A percentile compares a stretch with the other conserved stretches of the same genome.
phyloP scores from a whole-genome alignment of 2,888 invertebrate genomes.

The Chrysina gloriosa region DNA sequence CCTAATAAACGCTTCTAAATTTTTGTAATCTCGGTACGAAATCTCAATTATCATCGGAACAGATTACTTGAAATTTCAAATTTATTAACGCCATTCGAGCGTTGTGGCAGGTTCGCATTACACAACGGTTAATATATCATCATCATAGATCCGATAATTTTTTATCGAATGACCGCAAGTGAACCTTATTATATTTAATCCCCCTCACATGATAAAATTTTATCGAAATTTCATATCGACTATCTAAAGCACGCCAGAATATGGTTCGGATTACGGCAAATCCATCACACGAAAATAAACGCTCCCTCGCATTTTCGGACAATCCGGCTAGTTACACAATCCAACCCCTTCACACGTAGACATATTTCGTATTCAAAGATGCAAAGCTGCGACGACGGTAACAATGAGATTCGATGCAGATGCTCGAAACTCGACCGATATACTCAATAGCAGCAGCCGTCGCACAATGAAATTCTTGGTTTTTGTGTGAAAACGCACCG shows the following conservation, averaged over 20 bases:
- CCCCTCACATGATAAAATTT: neutral
- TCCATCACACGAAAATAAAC: slow-evolving; percentile 21
- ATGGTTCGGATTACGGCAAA: slow-evolving; percentile 1
- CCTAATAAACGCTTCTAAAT: neutral
- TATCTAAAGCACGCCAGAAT: slow-evolving; percentile 4
- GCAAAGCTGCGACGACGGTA: neutral
- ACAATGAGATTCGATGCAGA: slow-evolving; percentile 30
- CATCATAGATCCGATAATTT: slow-evolving; percentile 8
- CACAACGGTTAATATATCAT: slow-evolving; percentile 6
- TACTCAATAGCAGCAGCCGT: neutral
- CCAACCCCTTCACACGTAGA: slow-evolving; percentile 15
- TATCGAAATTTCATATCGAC: slow-evolving; percentile 16
- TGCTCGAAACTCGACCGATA: slow-evolving; percentile 25
- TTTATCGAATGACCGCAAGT: slow-evolving; percentile 18
- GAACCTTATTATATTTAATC: slow-evolving; percentile 1
- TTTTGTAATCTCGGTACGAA: neutral
- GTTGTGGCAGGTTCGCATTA: neutral
- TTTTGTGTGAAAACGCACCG: slow-evolving; percentile 31
- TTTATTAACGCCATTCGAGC: neutral
- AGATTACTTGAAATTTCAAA: slow-evolving; percentile 15
- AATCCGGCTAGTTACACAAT: slow-evolving; percentile 14
- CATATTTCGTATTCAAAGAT: slow-evolving; percentile 12
- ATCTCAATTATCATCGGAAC: neutral
- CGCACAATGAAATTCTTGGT: slow-evolving; percentile 20
- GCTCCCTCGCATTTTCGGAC: neutral